Base-by-base conservation (phyloP, 2,888 invertebrate species). In the Ichneumoninae sp. region DNA sequence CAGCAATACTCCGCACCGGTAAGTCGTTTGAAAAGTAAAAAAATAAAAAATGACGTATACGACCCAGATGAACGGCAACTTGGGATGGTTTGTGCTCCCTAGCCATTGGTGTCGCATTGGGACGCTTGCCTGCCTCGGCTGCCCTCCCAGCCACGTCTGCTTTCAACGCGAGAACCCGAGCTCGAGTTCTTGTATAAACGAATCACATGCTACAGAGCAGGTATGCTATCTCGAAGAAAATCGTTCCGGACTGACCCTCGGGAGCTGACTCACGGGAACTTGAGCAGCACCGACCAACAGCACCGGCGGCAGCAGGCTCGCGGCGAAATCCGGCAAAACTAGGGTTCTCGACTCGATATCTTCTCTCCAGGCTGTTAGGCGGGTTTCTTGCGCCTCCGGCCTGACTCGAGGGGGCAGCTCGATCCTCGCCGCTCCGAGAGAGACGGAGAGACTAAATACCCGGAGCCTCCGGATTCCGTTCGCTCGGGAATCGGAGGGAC, bases 151-250 rank as follows among this genome's bases (percentile, higher is more conserved):
- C 57, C 57, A 19, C 65, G 69, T 50, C 77, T 22, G 80, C 81
- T 84, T 84, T 75, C 75, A 79, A 79, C 78, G 81, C 50, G 50
- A 19, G 65, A 36, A 36, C 60, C 71, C 30, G 40, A 72, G 68
- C 68, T 69, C 68, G 30, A 40, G 65, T 36, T 71, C 60, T 54
- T 50, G 66, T 75, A 62, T 47, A 30, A 66, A 36, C 22, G 78
- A 71, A 79, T 70, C 84, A 52, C 82, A 82, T 50, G 72, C 71
- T 36, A 36, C 66, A 36, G 62, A 70, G 62, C 57, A 75, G 80
- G 79, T 83, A 83, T 75, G 75, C 54, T 76, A 84, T 84, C 79
- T 60, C 57, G 75, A 60, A 84, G 84, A 84, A 82, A 84, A 84
- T 84, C 82, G 82, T 54, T 82, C 65, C 47, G 75, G 84, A 75